A percentile compares a stretch with the other conserved stretches of the same genome.
Conservation (phyloP, 2,888 invertebrate species). For the Epirrhoe tristata region DNA sequence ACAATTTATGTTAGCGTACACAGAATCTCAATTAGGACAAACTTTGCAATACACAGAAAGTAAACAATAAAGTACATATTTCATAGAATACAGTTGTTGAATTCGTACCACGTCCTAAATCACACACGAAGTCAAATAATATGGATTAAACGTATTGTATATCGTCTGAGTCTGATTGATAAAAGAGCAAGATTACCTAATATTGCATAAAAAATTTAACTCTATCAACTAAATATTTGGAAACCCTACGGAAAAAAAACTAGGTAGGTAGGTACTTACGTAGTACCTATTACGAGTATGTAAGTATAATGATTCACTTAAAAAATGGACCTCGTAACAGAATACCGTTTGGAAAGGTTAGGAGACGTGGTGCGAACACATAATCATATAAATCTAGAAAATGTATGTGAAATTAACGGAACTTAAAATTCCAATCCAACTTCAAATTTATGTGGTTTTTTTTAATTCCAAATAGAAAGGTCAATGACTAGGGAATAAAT, state of each 20-base stretch:
- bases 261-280: too few relatives aligned
- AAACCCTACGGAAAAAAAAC: too few relatives aligned
- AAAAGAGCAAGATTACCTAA: slow-evolving; percentile 1
- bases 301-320: neutral
- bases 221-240: too few relatives aligned
- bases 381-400: neutral
- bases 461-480: neutral
- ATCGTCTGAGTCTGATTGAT: slow-evolving; percentile 31
- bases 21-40: slow-evolving; percentile 30
- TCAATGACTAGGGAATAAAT: neutral
- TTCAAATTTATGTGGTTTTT: neutral
- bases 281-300: too few relatives aligned
- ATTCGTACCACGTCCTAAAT: slow-evolving; percentile 38
- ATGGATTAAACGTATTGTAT: slow-evolving; percentile 36
- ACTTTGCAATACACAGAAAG: slow-evolving; percentile 19
- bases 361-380: slow-evolving; percentile 2
- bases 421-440: neutral
- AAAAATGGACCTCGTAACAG: slow-evolving; percentile 1
- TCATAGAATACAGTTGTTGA: slow-evolving; percentile 34
- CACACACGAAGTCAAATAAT: slow-evolving; percentile 32
- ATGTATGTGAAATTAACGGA: neutral
- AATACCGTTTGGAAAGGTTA: slow-evolving; percentile 11
- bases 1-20: slow-evolving; percentile 23
- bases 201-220: too few relatives aligned
- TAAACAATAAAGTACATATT: slow-evolving; percentile 32